Evolutionary conservation across 2,797 vertebrate species (phyloP).

Genomic region (Sphenopsis melanotis): DNA sequence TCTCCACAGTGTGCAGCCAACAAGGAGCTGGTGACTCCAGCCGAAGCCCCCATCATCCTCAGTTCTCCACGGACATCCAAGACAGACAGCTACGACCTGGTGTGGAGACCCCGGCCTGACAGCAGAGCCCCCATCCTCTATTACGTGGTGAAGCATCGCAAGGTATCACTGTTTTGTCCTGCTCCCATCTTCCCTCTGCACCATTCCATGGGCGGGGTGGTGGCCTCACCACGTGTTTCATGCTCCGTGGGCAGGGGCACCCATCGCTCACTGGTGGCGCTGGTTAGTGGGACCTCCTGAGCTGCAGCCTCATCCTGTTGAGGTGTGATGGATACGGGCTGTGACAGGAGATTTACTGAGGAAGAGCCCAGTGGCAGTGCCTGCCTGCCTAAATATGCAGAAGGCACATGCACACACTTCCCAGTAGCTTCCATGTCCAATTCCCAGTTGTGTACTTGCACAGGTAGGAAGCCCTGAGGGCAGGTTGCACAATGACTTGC

Average conservation of each 20-base stretch:
- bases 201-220: fast-evolving
- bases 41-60: slow-evolving; percentile 92
- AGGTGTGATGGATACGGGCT: background rate
- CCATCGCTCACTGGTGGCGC: fast-evolving
- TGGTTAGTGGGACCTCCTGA: background rate
- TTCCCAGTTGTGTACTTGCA: background rate
- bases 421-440: background rate
- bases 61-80: slow-evolving; percentile 92
- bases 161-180: slow-evolving; percentile 73
- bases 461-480: background rate
- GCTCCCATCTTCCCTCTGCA: background rate
- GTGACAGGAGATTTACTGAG: background rate
- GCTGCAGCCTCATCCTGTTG: background rate
- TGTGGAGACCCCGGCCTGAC: slow-evolving; percentile 90
- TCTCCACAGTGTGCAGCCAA: slow-evolving; percentile 79
- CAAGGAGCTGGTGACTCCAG: slow-evolving; percentile 76
- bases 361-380: background rate
- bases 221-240: background rate
- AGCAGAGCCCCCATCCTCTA: slow-evolving; percentile 83
- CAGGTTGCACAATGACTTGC: background rate
- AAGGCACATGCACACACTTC: background rate
- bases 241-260: background rate
- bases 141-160: slow-evolving; percentile 92
- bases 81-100: slow-evolving; percentile 91
- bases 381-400: fast-evolving